Percentiles rank a stretch among this genome's conserved stretches.
These are phyloP conservation scores for Scopus umbretta DNA, from an alignment of 2,113 vertebrate species.

Conservation along the genomic window DNA sequence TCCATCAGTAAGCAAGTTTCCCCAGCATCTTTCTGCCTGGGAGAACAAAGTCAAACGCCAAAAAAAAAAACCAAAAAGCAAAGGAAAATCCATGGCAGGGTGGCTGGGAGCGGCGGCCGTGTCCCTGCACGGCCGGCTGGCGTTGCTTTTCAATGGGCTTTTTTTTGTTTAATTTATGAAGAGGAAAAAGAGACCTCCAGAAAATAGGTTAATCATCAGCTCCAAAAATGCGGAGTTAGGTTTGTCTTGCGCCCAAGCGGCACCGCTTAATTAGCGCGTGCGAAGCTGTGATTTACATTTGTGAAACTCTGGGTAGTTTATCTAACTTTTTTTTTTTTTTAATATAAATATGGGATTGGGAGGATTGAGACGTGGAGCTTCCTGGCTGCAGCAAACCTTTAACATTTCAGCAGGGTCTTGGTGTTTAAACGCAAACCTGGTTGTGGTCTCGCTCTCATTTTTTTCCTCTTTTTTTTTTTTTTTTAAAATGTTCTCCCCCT, in stretches of 20 bases:
- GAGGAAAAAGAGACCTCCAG: background rate
- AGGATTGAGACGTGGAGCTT: background rate
- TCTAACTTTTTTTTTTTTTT: background rate
- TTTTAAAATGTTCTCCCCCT: too few relatives aligned
- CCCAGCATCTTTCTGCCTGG: background rate
- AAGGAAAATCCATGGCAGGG: background rate
- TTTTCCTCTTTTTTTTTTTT: too few relatives aligned
- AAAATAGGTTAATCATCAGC: conserved; percentile 27
- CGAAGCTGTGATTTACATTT: background rate
- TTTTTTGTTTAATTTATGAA: background rate
- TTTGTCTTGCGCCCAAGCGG: background rate
- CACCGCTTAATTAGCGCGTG: accelerated
- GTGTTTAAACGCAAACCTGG: background rate
- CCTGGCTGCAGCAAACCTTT: background rate
- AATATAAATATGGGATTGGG: background rate
- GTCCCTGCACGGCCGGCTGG: background rate
- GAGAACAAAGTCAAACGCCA: background rate
- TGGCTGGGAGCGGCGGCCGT: too few relatives aligned
- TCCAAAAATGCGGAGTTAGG: background rate
- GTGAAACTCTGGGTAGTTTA: background rate
- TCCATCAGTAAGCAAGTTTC: background rate
- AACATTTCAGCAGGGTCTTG: background rate
- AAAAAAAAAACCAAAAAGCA: background rate
- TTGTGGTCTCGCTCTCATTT: background rate
- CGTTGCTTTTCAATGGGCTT: background rate